Percentiles rank a stretch among this genome's conserved stretches.
phyloP scores from a whole-genome alignment of 2,113 vertebrate genomes.

The Eidolon helvum region DNA sequence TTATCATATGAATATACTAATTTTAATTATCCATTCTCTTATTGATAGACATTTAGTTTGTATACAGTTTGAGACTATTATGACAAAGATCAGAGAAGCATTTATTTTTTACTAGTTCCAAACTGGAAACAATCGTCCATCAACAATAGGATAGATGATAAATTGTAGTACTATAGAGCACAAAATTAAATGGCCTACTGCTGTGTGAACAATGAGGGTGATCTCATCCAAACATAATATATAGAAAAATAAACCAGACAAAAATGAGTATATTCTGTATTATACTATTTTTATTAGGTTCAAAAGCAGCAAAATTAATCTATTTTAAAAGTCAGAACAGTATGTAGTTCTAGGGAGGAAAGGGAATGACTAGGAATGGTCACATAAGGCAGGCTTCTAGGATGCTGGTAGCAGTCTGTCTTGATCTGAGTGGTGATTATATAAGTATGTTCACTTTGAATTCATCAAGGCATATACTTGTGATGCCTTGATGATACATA shows the following conservation, averaged over 20 bases:
- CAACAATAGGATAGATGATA: not conserved
- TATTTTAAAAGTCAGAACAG: no score
- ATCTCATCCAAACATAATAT: not conserved
- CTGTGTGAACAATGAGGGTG: not conserved
- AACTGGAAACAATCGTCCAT: not conserved
- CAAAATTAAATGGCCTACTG: not conserved
- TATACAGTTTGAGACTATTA: not conserved
- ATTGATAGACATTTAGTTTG: not conserved
- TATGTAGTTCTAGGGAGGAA: not conserved
- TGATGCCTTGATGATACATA: not conserved
- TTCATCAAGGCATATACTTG: not conserved
- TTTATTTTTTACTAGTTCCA: not conserved
- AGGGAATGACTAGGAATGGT: not conserved
- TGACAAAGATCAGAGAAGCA: not conserved
- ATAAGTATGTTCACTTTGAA: not conserved
- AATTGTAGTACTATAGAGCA: not conserved
- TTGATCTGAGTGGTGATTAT: not conserved
- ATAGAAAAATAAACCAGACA: not conserved
- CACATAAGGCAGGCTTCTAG: not conserved
- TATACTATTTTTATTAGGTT: not conserved
- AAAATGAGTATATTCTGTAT: not conserved
- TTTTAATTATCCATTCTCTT: slow-evolving; percentile 21
- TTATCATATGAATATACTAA: not conserved
- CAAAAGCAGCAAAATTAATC: not conserved
- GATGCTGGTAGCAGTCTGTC: not conserved